phyloP scores from a whole-genome alignment of 1,140 invertebrate genomes.

The Gryon sp. region DNA sequence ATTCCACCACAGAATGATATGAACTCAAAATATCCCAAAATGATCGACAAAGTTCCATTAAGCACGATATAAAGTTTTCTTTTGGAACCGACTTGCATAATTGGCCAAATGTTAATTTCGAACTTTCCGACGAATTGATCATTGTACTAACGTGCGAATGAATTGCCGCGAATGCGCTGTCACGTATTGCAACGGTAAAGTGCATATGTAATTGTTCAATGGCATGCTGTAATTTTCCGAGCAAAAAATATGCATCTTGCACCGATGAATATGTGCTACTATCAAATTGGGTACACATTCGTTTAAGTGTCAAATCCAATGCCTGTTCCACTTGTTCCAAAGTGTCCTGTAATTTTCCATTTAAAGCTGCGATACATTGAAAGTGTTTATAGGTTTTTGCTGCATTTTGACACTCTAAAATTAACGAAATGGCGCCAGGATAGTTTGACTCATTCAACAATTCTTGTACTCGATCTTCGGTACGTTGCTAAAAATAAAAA shows the following conservation, averaged over 20 bases:
- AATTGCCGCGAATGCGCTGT: conserved; percentile 89
- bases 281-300: conserved; percentile 87
- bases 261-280: conserved; percentile 87
- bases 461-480: conserved; percentile 90
- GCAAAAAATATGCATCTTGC: conserved; percentile 90
- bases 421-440: conserved; percentile 91
- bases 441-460: conserved; percentile 92
- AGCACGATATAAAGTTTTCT: conserved; percentile 89
- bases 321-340: conserved; percentile 95
- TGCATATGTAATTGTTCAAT: conserved; percentile 98
- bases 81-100: conserved; percentile 88
- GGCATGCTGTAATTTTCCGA: conserved; percentile 93
- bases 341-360: conserved; percentile 93
- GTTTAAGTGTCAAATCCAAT: conserved; percentile 91
- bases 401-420: conserved; percentile 92
- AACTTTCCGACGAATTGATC: conserved; percentile 83
- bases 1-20: conserved; percentile 89
- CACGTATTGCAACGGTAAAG: conserved; percentile 95
- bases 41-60: conserved; percentile 89
- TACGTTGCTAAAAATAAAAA: conserved; percentile 83
- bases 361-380: conserved; percentile 91
- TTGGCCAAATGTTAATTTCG: conserved; percentile 88
- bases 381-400: conserved; percentile 91
- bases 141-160: conserved; percentile 87
- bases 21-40: conserved; percentile 90